These are phyloP conservation scores for Byasa hedistus DNA, from an alignment of 2,888 invertebrate species.

Conservation along the genomic window DNA sequence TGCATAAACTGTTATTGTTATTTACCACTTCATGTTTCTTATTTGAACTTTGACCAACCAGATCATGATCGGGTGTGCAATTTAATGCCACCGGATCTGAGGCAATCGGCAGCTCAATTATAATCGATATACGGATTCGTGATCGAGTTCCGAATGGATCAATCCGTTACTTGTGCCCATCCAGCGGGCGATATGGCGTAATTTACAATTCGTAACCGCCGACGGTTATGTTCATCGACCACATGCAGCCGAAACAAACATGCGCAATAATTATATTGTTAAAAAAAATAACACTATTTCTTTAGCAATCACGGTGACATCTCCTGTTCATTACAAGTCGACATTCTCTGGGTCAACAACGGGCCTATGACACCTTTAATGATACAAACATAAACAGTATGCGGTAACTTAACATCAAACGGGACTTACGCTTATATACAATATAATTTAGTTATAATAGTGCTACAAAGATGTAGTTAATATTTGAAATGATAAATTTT, in stretches of 20 bases:
- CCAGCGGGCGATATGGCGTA: slow-evolving; percentile 41
- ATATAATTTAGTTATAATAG: too few species aligned
- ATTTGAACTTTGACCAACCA: slow-evolving; percentile 40
- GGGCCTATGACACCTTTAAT: too few species aligned
- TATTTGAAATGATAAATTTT: too few species aligned
- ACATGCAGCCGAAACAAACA: slow-evolving; percentile 14
- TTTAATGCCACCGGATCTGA: slow-evolving; percentile 46
- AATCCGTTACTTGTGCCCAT: slow-evolving; percentile 52
- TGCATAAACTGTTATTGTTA: too few species aligned
- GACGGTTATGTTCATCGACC: slow-evolving; percentile 21
- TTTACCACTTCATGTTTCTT: not conserved
- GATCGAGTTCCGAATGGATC: slow-evolving; percentile 43
- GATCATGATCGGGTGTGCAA: slow-evolving; percentile 52
- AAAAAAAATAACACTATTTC: too few species aligned
- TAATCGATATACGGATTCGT: slow-evolving; percentile 54
- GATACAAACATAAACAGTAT: too few species aligned
- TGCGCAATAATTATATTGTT: too few species aligned
- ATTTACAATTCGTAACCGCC: slow-evolving; percentile 43
- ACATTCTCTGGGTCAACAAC: not conserved
- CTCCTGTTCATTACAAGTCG: too few species aligned
- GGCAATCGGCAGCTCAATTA: slow-evolving; percentile 33
- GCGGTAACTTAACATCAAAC: too few species aligned
- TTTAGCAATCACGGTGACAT: too few species aligned
- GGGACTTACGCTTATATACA: too few species aligned
- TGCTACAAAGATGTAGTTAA: too few species aligned